Base-by-base conservation (phyloP, 2,888 invertebrate genomes). In the Nemapogon koenigi region DNA sequence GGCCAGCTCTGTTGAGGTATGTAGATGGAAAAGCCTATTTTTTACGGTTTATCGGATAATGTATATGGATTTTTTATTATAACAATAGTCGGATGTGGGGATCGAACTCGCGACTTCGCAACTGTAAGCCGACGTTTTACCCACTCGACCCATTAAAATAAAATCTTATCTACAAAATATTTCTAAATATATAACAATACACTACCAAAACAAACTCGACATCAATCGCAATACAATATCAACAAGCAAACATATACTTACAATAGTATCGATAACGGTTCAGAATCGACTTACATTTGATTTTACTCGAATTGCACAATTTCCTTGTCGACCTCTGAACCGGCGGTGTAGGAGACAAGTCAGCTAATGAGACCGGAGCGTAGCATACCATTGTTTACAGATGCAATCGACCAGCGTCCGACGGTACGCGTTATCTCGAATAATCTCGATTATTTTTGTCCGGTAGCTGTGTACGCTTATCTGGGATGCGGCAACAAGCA, bases 301-400 rank as follows among this genome's bases (percentile, higher is more conserved):
- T 26, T 39, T 40, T 33, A 39, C 29, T 28, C 59, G 62, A 67
- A 68, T 70, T 66, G 65, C 64, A 60, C 67, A 67, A 64, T 66
- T 62, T 62, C 62, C 59, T 18, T 17, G 18, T n/a, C 64, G 48
- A 43, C 47, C 49, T 42, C 14, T 41, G 41, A 41, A 38, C 41
- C 35, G 11, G 15, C 17, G 11, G 32, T 36, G 27, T 32, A 58
- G 59, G 61, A 60, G 62, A 63, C 66, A 61, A 57, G 62, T 61
- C 65, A 58, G 71, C 69, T 76, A 76, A 76, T 75, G 75, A 76
- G 76, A 68, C 70, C 70, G 69, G 65, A 62, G 17, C 31, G 11
- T 61, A 57, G 55, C 53, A 53, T 53, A 56, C 73, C 71, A 76
- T 78, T 78, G 76, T 78, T 67, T 70, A 66, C 67, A 63, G 73